Evolutionary conservation across 2,797 vertebrate genomes (phyloP).

Genomic region (Molossus molossus): DNA sequence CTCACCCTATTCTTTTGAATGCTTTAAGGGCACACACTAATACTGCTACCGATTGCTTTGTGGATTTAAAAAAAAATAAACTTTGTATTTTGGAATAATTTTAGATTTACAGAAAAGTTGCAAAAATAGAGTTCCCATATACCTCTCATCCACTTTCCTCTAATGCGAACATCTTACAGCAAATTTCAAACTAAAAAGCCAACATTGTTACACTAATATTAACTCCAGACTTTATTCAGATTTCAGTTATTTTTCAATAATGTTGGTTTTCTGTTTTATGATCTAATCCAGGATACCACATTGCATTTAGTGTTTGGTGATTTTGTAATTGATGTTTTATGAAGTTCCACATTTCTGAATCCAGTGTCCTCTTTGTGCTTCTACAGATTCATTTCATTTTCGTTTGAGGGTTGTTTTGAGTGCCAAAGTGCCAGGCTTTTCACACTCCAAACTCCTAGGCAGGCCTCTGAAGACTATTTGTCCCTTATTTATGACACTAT

Average conservation of each 20-base stretch:
- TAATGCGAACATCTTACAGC: neutral
- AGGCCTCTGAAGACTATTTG: constrained; percentile 67
- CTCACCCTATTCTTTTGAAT: neutral
- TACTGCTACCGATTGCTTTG: neutral
- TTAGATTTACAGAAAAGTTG: constrained; percentile 20
- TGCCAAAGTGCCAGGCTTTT: constrained; percentile 48
- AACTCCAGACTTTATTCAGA: neutral
- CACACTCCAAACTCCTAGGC: constrained; percentile 56
- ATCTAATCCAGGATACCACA: neutral
- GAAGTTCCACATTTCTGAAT: constrained; percentile 40
- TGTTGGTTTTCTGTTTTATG: neutral
- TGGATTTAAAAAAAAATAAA: constrained; percentile 34
- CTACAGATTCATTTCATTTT: constrained; percentile 15
- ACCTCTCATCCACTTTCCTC: neutral
- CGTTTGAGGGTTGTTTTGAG: constrained; percentile 52
- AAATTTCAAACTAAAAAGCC: constrained; percentile 59
- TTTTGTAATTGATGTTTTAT: constrained; percentile 46
- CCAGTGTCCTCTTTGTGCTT: constrained; percentile 9
- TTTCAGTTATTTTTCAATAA: constrained; percentile 40
- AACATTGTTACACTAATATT: neutral
- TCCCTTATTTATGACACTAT: constrained; percentile 82
- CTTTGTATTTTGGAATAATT: constrained; percentile 40
- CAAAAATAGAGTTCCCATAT: neutral
- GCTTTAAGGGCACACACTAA: neutral
- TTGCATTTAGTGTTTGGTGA: neutral